These are phyloP conservation scores for Cyphomyrmex costatus DNA, from an alignment of 1,140 invertebrate genomes.

Conservation along the genomic window DNA sequence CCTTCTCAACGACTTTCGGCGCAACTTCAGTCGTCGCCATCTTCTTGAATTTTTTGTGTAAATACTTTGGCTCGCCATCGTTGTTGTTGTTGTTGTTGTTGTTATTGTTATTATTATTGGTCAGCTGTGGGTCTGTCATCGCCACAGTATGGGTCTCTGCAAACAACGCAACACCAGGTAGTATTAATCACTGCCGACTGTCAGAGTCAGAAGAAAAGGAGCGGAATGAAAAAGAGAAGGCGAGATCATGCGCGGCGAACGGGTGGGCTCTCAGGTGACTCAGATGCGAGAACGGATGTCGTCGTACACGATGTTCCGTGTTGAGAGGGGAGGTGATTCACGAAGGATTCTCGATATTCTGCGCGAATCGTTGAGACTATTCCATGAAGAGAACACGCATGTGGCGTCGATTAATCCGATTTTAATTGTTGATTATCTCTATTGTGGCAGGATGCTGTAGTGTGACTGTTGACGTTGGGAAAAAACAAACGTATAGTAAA, in stretches of 20 bases:
- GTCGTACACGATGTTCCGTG: not conserved
- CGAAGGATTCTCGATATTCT: slow-evolving; percentile 60
- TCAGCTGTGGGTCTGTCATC: slow-evolving; percentile 86
- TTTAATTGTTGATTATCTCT: slow-evolving; percentile 19
- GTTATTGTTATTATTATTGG: slow-evolving; percentile 81
- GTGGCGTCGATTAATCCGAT: slow-evolving; percentile 13
- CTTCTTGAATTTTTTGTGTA: slow-evolving; percentile 97
- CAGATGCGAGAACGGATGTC: slow-evolving; percentile 35
- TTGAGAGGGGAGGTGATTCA: slow-evolving; percentile 57
- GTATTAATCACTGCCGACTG: slow-evolving; percentile 22
- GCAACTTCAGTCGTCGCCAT: slow-evolving; percentile 89
- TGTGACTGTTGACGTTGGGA: not conserved
- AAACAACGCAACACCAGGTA: slow-evolving; percentile 37
- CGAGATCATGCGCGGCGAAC: slow-evolving; percentile 16
- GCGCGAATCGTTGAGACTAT: slow-evolving; percentile 57
- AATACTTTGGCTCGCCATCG: slow-evolving; percentile 92
- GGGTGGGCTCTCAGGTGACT: slow-evolving; percentile 48
- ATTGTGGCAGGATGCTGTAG: not conserved
- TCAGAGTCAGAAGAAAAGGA: slow-evolving; percentile 17
- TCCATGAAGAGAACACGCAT: slow-evolving; percentile 40
- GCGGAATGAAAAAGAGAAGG: slow-evolving; percentile 6
- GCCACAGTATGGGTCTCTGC: slow-evolving; percentile 83
- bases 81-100: slow-evolving; percentile 85
- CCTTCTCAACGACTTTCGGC: slow-evolving; percentile 78
- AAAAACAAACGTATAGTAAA: not conserved